Percentiles rank a stretch among this genome's conserved stretches.
Conservation (phyloP, 2,888 invertebrate genomes). For the Noctua comes region DNA sequence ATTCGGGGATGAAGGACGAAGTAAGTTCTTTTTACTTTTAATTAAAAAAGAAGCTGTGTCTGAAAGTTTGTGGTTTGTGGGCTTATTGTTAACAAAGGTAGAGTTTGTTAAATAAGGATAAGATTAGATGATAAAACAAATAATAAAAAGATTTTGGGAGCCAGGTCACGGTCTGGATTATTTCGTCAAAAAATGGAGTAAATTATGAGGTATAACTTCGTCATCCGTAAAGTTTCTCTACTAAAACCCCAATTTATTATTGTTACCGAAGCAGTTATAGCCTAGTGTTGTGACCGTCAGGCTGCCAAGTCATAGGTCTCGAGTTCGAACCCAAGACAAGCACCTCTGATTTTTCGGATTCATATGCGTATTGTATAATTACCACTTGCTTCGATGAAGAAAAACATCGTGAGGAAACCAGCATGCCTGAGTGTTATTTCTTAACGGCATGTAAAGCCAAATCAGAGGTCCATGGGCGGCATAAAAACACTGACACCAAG, state of each 20-base stretch:
- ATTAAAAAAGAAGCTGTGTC: conserved; percentile 20
- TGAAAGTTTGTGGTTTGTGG: neutral
- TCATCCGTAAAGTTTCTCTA: neutral
- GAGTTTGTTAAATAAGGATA: conserved; percentile 5
- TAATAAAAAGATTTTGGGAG: neutral
- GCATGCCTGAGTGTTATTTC: no score
- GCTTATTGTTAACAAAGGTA: neutral
- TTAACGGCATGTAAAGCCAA: no score
- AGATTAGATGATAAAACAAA: conserved; percentile 1
- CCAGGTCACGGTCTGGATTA: neutral
- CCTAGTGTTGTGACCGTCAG: no score
- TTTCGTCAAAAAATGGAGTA: neutral
- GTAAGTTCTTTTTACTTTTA: conserved; percentile 24
- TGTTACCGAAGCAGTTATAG: neutral
- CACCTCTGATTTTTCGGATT: no score
- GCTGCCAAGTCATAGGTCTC: no score
- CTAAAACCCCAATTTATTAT: neutral
- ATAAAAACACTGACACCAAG: no score
- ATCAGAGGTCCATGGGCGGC: no score
- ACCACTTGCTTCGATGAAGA: no score
- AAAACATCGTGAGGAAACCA: no score
- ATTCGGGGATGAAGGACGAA: neutral
- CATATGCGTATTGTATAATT: no score
- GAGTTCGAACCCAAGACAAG: no score
- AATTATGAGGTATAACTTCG: neutral